Percentiles rank a stretch among this genome's conserved stretches.
phyloP scores from a whole-genome alignment of 2,888 invertebrate species.

The Microchrysa polita region DNA sequence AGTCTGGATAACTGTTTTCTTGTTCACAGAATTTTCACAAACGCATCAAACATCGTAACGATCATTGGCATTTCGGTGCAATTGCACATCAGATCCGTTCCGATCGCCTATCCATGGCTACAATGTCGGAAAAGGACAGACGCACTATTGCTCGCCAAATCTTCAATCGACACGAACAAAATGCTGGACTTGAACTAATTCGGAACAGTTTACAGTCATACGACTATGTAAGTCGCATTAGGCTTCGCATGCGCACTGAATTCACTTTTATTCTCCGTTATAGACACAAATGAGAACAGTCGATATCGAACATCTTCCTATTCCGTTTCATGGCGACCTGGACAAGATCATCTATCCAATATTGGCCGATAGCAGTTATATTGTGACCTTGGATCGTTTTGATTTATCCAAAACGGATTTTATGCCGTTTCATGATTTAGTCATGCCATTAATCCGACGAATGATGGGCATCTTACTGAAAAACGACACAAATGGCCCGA shows the following conservation, averaged over 20 bases:
- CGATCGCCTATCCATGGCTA: not conserved
- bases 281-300: not conserved
- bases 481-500: not conserved
- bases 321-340: not conserved
- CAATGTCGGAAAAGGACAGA: not conserved
- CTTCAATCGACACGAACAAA: not conserved
- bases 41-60: not conserved
- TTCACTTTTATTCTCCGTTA: not conserved
- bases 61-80: conserved; percentile 11
- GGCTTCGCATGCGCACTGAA: too few species aligned
- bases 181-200: not conserved
- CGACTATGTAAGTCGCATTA: conserved; percentile 33
- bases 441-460: conserved; percentile 26
- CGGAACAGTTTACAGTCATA: conserved; percentile 13
- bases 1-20: too few species aligned
- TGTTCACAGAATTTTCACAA: conserved; percentile 1
- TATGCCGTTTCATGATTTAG: conserved; percentile 8
- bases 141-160: not conserved
- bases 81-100: not conserved
- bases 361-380: conserved; percentile 10
- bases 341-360: conserved; percentile 24
- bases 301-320: not conserved
- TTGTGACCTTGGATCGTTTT: conserved; percentile 6
- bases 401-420: conserved; percentile 32
- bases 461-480: conserved; percentile 37